Percentiles rank a stretch among this genome's conserved stretches.
Evolutionary conservation across 2,113 vertebrate species (phyloP).

Genomic region (Sterna hirundo): DNA sequence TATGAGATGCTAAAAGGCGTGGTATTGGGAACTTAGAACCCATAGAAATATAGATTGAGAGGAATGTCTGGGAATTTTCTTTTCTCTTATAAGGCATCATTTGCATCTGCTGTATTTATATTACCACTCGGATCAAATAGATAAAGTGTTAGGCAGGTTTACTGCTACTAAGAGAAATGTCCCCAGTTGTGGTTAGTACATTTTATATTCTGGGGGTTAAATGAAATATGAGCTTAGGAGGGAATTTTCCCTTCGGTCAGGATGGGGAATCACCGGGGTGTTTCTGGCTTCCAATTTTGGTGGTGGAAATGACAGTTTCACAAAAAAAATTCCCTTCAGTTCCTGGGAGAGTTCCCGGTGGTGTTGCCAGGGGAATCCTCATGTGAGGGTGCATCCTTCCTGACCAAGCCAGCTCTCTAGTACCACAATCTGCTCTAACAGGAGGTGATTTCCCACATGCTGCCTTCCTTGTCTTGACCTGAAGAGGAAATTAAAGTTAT

Average conservation of each 20-base stretch:
- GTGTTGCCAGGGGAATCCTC: background rate
- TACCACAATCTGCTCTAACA: background rate
- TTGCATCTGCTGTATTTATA: background rate
- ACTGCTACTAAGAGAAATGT: background rate
- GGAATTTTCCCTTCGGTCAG: background rate
- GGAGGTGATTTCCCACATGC: background rate
- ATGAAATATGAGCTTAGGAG: background rate
- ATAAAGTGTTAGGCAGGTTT: background rate
- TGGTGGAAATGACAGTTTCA: background rate
- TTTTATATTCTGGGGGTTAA: background rate
- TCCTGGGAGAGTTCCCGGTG: rapidly evolving
- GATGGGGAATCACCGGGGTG: background rate
- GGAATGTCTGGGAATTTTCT: background rate
- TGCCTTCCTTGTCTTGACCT: background rate
- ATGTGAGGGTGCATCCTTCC: background rate
- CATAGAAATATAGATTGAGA: background rate
- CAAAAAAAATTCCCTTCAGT: background rate
- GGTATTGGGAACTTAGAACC: background rate
- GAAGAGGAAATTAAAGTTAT: background rate
- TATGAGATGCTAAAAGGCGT: background rate
- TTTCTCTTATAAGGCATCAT: background rate
- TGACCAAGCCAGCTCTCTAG: background rate
- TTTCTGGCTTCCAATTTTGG: background rate
- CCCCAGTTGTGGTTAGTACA: background rate
- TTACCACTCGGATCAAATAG: background rate